phyloP scores from a whole-genome alignment of 2,888 invertebrate species.

The Cacoxenus indagator region DNA sequence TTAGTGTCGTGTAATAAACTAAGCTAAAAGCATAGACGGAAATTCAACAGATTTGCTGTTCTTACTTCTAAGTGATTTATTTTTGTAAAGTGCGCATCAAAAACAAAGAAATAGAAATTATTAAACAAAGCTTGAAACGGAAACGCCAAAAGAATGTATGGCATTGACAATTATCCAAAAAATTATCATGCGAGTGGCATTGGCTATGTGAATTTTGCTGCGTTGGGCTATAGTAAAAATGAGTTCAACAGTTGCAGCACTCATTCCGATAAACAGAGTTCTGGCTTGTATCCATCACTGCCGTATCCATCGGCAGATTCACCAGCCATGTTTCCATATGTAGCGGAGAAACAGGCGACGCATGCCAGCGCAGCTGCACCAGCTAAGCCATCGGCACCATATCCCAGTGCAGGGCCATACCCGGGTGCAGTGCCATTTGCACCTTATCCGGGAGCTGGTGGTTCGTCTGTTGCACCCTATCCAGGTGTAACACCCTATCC shows the following conservation, averaged over 20 bases:
- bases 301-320: slow-evolving; percentile 60
- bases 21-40: no score
- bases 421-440: slow-evolving; percentile 38
- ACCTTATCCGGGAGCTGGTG: slow-evolving; percentile 34
- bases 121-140: neutral
- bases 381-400: slow-evolving; percentile 36
- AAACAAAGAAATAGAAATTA: neutral
- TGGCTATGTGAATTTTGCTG: slow-evolving; percentile 67
- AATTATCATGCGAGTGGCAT: slow-evolving; percentile 69
- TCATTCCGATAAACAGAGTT: slow-evolving; percentile 45
- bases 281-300: slow-evolving; percentile 62
- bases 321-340: slow-evolving; percentile 54
- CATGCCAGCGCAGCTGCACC: slow-evolving; percentile 25
- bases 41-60: no score
- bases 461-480: slow-evolving; percentile 40
- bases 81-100: neutral
- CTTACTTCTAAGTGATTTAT: neutral
- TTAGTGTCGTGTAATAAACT: neutral
- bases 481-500: slow-evolving; percentile 35
- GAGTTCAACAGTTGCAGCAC: slow-evolving; percentile 41
- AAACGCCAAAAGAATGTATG: slow-evolving; percentile 41
- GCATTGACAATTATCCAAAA: slow-evolving; percentile 65
- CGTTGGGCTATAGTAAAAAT: slow-evolving; percentile 64
- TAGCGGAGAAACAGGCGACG: slow-evolving; percentile 43
- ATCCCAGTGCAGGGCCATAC: slow-evolving; percentile 42